phyloP scores from a whole-genome alignment of 2,113 vertebrate species.

The Misgurnus anguillicaudatus region DNA sequence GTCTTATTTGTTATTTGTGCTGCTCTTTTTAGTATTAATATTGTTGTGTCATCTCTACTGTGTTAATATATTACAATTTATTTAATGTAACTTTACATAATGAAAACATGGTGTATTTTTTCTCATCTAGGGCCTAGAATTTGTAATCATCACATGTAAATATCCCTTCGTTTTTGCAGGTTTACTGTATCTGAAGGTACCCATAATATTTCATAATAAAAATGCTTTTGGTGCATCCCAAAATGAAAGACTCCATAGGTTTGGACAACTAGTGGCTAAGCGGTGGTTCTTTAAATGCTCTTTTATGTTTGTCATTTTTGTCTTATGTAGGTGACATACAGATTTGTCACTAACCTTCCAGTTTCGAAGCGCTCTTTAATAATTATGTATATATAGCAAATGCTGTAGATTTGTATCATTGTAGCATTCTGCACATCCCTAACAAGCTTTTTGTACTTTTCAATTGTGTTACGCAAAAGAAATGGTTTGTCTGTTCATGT shows the following conservation, averaged over 20 bases:
- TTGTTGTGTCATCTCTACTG: constrained; percentile 59
- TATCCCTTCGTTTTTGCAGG: constrained; percentile 53
- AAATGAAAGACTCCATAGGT: constrained; percentile 19
- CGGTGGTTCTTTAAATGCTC: constrained; percentile 2
- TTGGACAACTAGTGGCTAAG: constrained; percentile 1
- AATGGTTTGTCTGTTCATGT: constrained; percentile 32
- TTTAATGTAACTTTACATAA: constrained; percentile 61
- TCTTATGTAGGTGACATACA: neutral
- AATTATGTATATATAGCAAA: constrained; percentile 61
- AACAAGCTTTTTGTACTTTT: constrained; percentile 40
- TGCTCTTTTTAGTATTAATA: constrained; percentile 59
- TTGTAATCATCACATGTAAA: constrained; percentile 64
- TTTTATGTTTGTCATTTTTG: neutral
- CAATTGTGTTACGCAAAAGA: constrained; percentile 44
- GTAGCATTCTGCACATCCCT: constrained; percentile 58
- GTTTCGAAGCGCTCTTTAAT: constrained; percentile 3
- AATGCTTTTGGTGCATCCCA: constrained; percentile 46
- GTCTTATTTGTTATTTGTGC: constrained; percentile 57
- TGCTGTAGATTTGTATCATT: constrained; percentile 55
- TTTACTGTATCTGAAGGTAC: neutral
- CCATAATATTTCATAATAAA: neutral
- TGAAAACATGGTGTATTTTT: constrained; percentile 61
- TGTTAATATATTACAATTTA: constrained; percentile 64
- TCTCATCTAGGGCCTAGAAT: constrained; percentile 53
- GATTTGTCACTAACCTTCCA: neutral